phyloP scores from a whole-genome alignment of 2,888 invertebrate genomes.

The Endomychus coccineus region DNA sequence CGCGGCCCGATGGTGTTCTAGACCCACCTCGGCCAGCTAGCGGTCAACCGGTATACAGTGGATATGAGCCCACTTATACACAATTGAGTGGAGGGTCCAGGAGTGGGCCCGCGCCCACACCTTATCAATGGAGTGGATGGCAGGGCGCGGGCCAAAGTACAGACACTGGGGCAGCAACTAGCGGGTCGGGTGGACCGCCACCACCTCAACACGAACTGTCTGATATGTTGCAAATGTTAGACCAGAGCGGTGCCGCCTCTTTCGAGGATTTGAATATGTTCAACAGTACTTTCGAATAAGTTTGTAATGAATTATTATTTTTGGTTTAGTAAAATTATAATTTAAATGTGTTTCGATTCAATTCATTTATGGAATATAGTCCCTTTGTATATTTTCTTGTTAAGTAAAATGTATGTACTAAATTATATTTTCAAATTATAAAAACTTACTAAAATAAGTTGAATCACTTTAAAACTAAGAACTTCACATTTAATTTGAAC shows the following conservation, averaged over 20 bases:
- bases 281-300: constrained; percentile 67
- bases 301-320: constrained; percentile 5
- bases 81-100: constrained; percentile 55
- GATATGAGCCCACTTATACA: constrained; percentile 73
- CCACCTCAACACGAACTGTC: constrained; percentile 75
- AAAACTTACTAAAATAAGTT: too few species aligned
- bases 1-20: constrained; percentile 12
- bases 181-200: constrained; percentile 51
- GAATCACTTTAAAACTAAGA: too few species aligned
- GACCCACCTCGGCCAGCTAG: constrained; percentile 53
- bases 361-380: too few species aligned
- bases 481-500: too few species aligned
- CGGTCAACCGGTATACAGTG: constrained; percentile 62
- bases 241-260: constrained; percentile 72
- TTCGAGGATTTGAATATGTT: constrained; percentile 91
- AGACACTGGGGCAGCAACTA: constrained; percentile 43
- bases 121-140: constrained; percentile 41
- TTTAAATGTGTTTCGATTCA: not conserved
- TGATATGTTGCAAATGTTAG: constrained; percentile 89
- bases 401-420: too few species aligned
- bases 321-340: not conserved
- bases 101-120: constrained; percentile 29
- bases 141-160: constrained; percentile 30
- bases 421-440: too few species aligned
- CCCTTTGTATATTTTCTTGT: too few species aligned